Percentiles rank a stretch among this genome's conserved stretches.
Evolutionary conservation across 2,113 vertebrate species (phyloP).

Genomic region (Zeus faber): DNA sequence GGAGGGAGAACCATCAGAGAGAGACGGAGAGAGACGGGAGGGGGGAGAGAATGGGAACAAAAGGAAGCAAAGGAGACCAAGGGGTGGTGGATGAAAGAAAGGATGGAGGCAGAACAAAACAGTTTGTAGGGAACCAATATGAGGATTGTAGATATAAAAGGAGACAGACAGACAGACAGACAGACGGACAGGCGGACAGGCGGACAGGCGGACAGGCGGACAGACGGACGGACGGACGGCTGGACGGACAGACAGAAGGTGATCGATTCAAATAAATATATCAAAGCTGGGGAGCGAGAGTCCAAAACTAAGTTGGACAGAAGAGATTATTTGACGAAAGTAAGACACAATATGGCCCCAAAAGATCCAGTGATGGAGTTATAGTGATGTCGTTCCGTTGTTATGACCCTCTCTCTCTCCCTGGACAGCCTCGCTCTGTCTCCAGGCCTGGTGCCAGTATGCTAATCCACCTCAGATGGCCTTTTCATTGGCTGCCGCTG

Average conservation of each 20-base stretch:
- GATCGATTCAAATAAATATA: not conserved
- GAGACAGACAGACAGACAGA: not conserved
- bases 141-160: not conserved
- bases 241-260: conserved; percentile 10
- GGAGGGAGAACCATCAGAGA: conserved; percentile 35
- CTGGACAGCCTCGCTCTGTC: conserved; percentile 75
- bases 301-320: not conserved
- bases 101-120: not conserved
- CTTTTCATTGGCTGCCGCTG: conserved; percentile 53
- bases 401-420: conserved; percentile 72
- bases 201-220: not conserved
- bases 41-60: not conserved
- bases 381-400: conserved; percentile 79
- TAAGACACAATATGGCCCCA: no score
- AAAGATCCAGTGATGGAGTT: conserved; percentile 73
- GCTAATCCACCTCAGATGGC: conserved; percentile 47
- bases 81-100: no score
- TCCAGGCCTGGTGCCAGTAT: conserved; percentile 54
- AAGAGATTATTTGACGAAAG: no score
- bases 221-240: not conserved
- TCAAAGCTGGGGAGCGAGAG: no score
- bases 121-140: not conserved
- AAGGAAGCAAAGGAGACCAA: not conserved
- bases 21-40: conserved; percentile 47
- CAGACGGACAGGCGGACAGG: not conserved